These are phyloP conservation scores for Anguilla megastoma DNA, from an alignment of 2,797 vertebrate species.

Conservation along the genomic window DNA sequence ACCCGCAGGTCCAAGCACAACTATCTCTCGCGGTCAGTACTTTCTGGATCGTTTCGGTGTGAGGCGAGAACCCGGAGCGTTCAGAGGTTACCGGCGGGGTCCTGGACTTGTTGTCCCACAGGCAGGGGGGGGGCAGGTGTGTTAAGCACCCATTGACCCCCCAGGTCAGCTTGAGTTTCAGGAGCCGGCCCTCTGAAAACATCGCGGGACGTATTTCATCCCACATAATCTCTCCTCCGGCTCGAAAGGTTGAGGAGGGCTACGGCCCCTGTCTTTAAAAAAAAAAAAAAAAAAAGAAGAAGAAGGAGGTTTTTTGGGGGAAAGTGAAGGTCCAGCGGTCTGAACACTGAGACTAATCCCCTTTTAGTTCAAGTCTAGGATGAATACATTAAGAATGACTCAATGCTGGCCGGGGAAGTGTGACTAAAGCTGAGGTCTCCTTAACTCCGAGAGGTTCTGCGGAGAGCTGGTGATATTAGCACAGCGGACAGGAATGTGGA, in stretches of 20 bases:
- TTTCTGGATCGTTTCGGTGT: background rate
- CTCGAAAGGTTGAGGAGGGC: background rate
- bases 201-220: slow-evolving; percentile 18
- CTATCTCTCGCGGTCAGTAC: background rate
- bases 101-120: background rate
- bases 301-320: slow-evolving; percentile 42
- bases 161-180: background rate
- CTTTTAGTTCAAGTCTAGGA: slow-evolving; percentile 74
- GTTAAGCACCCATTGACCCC: background rate
- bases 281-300: slow-evolving; percentile 38
- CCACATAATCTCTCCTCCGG: background rate
- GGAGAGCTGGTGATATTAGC: background rate
- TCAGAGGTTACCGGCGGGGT: background rate
- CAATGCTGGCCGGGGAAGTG: slow-evolving; percentile 68
- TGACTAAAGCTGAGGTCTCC: slow-evolving; percentile 73
- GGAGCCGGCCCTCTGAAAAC: background rate
- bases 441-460: slow-evolving; percentile 53
- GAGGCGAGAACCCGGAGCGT: background rate
- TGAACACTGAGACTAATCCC: slow-evolving; percentile 64
- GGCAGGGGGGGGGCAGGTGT: background rate
- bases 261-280: background rate
- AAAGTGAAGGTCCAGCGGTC: slow-evolving; percentile 63
- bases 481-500: background rate
- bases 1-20: background rate
- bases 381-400: slow-evolving; percentile 72